Percentiles rank a stretch among this genome's conserved stretches.
Evolutionary conservation across 1,140 invertebrate genomes (phyloP).

Genomic region (Aphis craccivora): DNA sequence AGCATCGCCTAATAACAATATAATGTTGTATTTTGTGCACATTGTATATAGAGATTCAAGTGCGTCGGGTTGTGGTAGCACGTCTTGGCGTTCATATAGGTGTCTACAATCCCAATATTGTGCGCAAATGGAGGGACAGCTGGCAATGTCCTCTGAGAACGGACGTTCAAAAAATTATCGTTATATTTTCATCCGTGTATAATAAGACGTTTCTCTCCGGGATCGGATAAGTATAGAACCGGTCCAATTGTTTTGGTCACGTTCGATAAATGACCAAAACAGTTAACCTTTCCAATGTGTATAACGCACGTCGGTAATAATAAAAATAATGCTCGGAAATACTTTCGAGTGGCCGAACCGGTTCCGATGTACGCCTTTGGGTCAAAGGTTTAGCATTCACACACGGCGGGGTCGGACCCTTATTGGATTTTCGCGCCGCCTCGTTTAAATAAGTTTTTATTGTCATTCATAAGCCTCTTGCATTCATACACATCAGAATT

Average conservation of each 20-base stretch:
- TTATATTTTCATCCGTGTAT: slow-evolving; percentile 52
- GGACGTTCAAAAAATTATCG: slow-evolving; percentile 47
- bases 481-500: slow-evolving; percentile 24
- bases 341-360: slow-evolving; percentile 50
- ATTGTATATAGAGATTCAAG: not conserved
- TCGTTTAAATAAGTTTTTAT: slow-evolving; percentile 42
- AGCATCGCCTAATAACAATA: not conserved
- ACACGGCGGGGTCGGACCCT: slow-evolving; percentile 40
- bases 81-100: not conserved
- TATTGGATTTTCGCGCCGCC: slow-evolving; percentile 47
- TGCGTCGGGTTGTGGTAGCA: not conserved
- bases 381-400: slow-evolving; percentile 45
- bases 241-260: slow-evolving; percentile 58
- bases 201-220: slow-evolving; percentile 49
- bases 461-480: slow-evolving; percentile 45
- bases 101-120: slow-evolving; percentile 19
- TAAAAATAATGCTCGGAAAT: slow-evolving; percentile 43
- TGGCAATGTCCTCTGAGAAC: slow-evolving; percentile 29
- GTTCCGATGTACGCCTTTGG: slow-evolving; percentile 17
- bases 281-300: slow-evolving; percentile 45
- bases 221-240: slow-evolving; percentile 29
- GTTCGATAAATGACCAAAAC: slow-evolving; percentile 57
- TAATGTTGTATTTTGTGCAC: not conserved
- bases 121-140: not conserved
- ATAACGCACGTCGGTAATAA: slow-evolving; percentile 17